Base-by-base conservation (phyloP, 2,888 invertebrate genomes). In the Nudaria mundana region DNA sequence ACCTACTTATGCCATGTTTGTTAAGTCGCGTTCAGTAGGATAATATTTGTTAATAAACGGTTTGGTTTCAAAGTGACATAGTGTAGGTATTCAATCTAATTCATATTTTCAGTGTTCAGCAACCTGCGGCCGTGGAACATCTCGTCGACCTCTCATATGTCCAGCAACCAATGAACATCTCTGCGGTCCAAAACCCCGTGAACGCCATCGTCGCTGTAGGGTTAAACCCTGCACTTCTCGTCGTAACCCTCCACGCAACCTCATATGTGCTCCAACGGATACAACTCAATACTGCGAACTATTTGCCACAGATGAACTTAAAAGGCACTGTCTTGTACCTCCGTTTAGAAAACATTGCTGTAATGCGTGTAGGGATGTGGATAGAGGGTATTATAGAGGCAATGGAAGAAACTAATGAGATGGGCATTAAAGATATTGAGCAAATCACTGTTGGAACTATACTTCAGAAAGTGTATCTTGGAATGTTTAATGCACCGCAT, bases 291-390 rank as follows among this genome's bases (percentile, higher is more conserved):
- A 89, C 70, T 91, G 91, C 66, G 78, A 82, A 22, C 71, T 89
- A 2, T 81, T 84, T 44, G 71, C 71, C 25, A 12, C 45, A 1
- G 81, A 81, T 2, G 73, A 83, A 18, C 66, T 91, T 0, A 71
- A 63, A n/a, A 69, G 86, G 7, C 91, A 92, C 72, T 93, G 93
- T 60, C 70, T 76, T 0, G 72, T 92, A 18, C 84, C 90, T 0
- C 89, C 85, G 0, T 93, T 92, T 54, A 87, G 87, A 45, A 85
- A 83, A 48, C 78, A 90, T 35, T 93, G 93, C 59, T 93, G 93
- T 58, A 88, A 89, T 55, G 77, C 91, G 1, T 91, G 91, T 43
- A 66, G 66, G 31, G 59, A 65, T 14, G 57, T 72, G 3, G 71
- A 70, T 10, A 52, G 52, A 7, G 43, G 39, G 35, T 43, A 47